Conservation (phyloP, 2,797 vertebrate species). For the Coracias cyanogaster region DNA sequence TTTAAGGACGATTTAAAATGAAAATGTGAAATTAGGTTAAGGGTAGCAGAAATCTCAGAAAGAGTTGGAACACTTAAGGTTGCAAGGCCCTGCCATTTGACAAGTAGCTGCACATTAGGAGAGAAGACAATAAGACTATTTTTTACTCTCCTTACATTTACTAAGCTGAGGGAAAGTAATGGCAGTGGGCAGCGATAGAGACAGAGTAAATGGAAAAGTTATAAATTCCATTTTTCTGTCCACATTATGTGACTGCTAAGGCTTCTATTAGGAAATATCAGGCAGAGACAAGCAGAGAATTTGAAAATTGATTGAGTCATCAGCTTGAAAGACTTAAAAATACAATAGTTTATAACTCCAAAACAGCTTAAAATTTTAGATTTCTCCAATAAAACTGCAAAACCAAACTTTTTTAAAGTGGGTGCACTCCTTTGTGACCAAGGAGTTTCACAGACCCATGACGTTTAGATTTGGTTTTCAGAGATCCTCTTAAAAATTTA, state of each 20-base stretch:
- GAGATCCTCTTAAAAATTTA: neutral
- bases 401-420: neutral
- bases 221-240: conserved; percentile 20
- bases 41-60: neutral
- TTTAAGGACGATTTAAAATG: neutral
- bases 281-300: neutral
- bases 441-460: neutral
- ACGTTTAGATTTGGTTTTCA: neutral
- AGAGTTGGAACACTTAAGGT: neutral
- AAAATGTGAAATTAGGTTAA: neutral
- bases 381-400: neutral
- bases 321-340: neutral
- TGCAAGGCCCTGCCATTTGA: neutral
- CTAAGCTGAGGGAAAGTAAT: neutral
- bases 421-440: neutral
- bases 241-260: neutral
- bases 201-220: conserved; percentile 1
- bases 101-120: neutral
- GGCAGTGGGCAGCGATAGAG: neutral
- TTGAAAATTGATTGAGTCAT: conserved; percentile 18
- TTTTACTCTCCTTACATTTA: neutral
- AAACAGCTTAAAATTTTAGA: neutral
- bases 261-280: conserved; percentile 9
- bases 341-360: neutral
- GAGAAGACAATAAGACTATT: neutral